A percentile compares a stretch with the other conserved stretches of the same genome.
Evolutionary conservation across 1,140 invertebrate species (phyloP).

Genomic region (Dendrolimus kikuchii): DNA sequence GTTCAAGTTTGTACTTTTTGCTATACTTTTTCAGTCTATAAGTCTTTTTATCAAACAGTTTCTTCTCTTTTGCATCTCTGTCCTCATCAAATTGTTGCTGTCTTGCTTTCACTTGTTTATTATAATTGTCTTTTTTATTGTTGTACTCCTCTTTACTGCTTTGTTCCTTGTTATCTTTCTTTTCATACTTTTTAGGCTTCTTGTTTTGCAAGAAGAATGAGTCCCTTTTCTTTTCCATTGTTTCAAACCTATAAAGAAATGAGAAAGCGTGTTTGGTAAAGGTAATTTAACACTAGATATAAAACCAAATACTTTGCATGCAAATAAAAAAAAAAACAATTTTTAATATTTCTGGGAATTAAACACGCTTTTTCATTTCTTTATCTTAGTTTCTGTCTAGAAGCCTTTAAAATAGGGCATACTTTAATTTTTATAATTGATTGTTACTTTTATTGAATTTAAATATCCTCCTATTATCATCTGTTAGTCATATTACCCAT

Average conservation of each 20-base stretch:
- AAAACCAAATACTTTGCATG: constrained; percentile 8
- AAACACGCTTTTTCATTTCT: constrained; percentile 56
- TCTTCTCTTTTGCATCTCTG: constrained; percentile 35
- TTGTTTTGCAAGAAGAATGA: constrained; percentile 44
- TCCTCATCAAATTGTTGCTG: constrained; percentile 15
- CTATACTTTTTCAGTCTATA: constrained; percentile 78
- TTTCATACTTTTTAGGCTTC: constrained; percentile 9
- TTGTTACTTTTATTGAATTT: not conserved
- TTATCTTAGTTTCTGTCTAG: not conserved
- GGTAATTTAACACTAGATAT: constrained; percentile 15
- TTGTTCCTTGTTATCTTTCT: constrained; percentile 17
- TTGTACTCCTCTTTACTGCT: constrained; percentile 32
- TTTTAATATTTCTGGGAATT: not conserved
- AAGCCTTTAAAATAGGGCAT: too few relatives aligned
- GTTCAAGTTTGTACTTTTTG: constrained; percentile 77
- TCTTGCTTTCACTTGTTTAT: not conserved
- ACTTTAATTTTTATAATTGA: not conserved
- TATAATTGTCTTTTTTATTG: constrained; percentile 1
- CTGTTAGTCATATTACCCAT: too few relatives aligned
- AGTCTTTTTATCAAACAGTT: constrained; percentile 77
- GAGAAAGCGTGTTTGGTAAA: constrained; percentile 63
- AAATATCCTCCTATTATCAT: not conserved
- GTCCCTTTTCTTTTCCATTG: constrained; percentile 50
- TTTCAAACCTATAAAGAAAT: constrained; percentile 62
- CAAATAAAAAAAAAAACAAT: not conserved